Percentiles rank a stretch among this genome's conserved stretches.
phyloP scores from a whole-genome alignment of 2,888 invertebrate genomes.

The Serripes groenlandicus region DNA sequence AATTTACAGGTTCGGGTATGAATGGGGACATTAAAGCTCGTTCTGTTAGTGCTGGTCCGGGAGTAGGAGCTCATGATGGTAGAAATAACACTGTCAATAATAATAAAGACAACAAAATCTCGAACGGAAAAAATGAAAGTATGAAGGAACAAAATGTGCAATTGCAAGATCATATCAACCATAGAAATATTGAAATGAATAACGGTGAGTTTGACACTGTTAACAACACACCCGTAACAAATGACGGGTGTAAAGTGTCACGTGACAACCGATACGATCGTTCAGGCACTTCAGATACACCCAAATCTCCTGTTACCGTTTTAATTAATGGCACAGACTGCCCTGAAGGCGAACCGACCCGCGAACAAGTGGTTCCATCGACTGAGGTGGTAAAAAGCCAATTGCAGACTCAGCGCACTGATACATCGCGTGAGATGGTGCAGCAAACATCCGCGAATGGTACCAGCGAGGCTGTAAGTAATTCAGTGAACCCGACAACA shows the following conservation, averaged over 20 bases:
- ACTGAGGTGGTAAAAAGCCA: constrained; percentile 8
- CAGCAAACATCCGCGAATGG: not conserved
- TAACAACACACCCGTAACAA: too few relatives aligned
- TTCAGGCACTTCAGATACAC: not conserved
- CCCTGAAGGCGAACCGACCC: not conserved
- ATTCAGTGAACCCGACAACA: not conserved
- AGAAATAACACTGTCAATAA: too few relatives aligned
- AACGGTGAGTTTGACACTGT: too few relatives aligned
- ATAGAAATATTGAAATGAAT: too few relatives aligned
- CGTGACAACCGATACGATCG: too few relatives aligned
- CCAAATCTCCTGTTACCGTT: constrained; percentile 10
- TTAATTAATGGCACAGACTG: constrained; percentile 8
- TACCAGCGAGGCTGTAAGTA: not conserved
- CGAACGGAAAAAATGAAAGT: too few relatives aligned
- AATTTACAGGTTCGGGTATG: not conserved
- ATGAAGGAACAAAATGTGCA: too few relatives aligned
- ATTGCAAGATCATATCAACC: too few relatives aligned
- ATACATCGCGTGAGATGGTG: not conserved
- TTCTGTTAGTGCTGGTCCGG: constrained; percentile 7
- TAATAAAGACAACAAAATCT: too few relatives aligned
- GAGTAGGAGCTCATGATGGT: too few relatives aligned
- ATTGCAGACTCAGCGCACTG: not conserved
- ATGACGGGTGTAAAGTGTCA: too few relatives aligned
- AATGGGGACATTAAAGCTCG: not conserved
- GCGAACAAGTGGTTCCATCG: not conserved